Percentiles rank a stretch among this genome's conserved stretches.
Evolutionary conservation across 1,140 invertebrate species (phyloP).

Genomic region (Apis mellifera): DNA sequence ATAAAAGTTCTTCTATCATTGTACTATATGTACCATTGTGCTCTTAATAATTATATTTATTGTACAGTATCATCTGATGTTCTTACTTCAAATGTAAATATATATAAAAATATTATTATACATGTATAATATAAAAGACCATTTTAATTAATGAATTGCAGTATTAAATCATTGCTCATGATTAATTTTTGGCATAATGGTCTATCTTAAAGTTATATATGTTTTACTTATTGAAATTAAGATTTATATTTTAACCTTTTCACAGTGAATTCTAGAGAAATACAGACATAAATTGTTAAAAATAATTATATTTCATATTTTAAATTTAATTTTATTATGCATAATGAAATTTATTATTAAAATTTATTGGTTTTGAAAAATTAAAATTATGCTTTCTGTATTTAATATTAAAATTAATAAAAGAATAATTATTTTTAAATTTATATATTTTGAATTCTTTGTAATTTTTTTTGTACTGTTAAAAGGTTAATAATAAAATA

Average conservation of each 20-base stretch:
- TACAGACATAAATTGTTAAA: no score
- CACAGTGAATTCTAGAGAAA: no score
- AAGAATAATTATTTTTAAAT: no score
- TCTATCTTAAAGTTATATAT: neutral
- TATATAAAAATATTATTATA: slow-evolving; percentile 53
- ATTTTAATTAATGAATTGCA: slow-evolving; percentile 76
- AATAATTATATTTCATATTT: no score
- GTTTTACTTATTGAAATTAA: neutral
- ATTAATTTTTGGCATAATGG: slow-evolving; percentile 11
- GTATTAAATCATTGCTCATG: slow-evolving; percentile 46
- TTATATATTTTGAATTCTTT: no score
- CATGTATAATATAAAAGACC: slow-evolving; percentile 44
- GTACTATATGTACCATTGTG: slow-evolving; percentile 39
- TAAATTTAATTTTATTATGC: no score
- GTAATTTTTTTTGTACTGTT: no score
- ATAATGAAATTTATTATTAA: no score
- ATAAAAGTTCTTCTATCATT: slow-evolving; percentile 32
- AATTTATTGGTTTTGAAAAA: no score
- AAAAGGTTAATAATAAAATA: neutral
- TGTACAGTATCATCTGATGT: slow-evolving; percentile 37
- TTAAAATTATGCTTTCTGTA: no score
- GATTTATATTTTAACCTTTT: neutral
- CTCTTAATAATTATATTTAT: slow-evolving; percentile 42
- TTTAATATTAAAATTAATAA: no score
- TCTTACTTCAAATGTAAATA: slow-evolving; percentile 48